Conservation (phyloP, 2,113 vertebrate genomes). For the crab-eating macaque (Macaca fascicularis) region DNA sequence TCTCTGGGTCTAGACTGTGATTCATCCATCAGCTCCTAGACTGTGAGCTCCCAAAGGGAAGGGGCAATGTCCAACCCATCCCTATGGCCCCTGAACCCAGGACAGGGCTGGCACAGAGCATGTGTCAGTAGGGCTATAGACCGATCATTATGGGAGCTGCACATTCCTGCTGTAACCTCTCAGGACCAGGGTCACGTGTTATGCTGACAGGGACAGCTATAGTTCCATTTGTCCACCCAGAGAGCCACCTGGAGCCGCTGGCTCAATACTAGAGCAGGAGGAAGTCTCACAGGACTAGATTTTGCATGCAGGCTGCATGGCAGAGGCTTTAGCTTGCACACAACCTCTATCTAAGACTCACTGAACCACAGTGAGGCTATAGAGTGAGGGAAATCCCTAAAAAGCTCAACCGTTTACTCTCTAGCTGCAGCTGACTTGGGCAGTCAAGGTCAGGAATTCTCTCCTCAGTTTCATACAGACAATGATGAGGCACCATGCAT, state of each 20-base stretch:
- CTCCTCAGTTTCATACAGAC: not conserved
- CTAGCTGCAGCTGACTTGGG: not conserved
- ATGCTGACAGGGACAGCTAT: not conserved
- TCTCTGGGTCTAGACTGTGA: not conserved
- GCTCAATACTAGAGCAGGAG: not conserved
- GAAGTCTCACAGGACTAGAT: not conserved
- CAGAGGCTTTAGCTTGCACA: too few species aligned
- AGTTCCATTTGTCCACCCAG: not conserved
- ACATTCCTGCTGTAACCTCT: not conserved
- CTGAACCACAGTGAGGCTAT: not conserved
- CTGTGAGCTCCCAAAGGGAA: not conserved
- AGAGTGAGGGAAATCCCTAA: not conserved
- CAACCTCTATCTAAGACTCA: not conserved
- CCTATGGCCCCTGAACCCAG: not conserved
- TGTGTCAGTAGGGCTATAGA: not conserved
- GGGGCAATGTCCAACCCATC: not conserved
- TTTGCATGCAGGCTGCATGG: not conserved
- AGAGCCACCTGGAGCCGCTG: not conserved
- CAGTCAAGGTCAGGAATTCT: not conserved
- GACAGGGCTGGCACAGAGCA: not conserved
- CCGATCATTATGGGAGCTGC: not conserved
- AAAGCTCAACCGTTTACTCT: not conserved
- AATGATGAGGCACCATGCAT: not conserved
- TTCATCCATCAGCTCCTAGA: not conserved
- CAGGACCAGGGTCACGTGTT: not conserved